phyloP scores from a whole-genome alignment of 1,140 invertebrate genomes.

The Drosophila pruinosa region DNA sequence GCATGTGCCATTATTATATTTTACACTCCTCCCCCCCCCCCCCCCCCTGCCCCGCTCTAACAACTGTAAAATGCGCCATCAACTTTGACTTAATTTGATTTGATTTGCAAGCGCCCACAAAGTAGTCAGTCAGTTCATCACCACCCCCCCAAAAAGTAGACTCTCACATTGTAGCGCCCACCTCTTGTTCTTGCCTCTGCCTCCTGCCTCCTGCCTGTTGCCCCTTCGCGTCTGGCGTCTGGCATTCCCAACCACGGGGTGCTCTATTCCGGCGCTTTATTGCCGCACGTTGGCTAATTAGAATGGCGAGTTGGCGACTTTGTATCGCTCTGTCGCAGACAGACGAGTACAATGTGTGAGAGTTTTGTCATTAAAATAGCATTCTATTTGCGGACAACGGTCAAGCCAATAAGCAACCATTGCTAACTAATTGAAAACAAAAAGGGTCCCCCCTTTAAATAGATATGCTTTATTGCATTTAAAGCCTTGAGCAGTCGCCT shows the following conservation, averaged over 20 bases:
- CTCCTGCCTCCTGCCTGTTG: too few species aligned
- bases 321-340: constrained; percentile 32
- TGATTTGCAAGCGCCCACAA: constrained; percentile 55
- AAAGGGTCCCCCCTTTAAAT: neutral
- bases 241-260: constrained; percentile 9
- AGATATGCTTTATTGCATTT: neutral
- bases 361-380: constrained; percentile 65
- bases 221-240: neutral
- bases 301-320: constrained; percentile 54
- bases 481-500: neutral
- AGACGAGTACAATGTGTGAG: constrained; percentile 33
- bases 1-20: constrained; percentile 43
- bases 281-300: constrained; percentile 69
- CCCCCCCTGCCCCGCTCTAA: neutral
- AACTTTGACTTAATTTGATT: constrained; percentile 76
- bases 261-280: constrained; percentile 59
- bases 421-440: constrained; percentile 14
- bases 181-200: too few species aligned
- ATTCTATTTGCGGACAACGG: constrained; percentile 61
- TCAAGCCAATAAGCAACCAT: constrained; percentile 7
- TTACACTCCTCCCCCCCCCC: constrained; percentile 6
- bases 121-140: neutral
- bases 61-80: constrained; percentile 61
- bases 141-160: constrained; percentile 23
- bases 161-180: neutral